phyloP scores from a whole-genome alignment of 2,113 vertebrate genomes.

The Bagarius yarrelli region DNA sequence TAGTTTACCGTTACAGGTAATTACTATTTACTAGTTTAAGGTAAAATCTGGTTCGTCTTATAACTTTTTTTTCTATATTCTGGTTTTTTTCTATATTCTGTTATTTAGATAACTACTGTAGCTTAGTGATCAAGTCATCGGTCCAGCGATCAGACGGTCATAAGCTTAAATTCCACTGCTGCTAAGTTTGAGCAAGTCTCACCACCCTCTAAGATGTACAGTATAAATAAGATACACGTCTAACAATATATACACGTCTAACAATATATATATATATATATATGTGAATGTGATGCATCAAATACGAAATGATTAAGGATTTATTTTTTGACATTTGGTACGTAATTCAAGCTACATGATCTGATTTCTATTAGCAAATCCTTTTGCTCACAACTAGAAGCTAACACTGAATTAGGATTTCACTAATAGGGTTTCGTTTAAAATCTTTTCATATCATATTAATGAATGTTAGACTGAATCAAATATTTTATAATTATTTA shows the following conservation, averaged over 20 bases:
- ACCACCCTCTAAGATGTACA: no score
- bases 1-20: background rate
- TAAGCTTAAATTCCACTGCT: no score
- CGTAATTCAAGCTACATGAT: background rate
- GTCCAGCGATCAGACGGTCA: no score
- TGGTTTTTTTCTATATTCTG: no score
- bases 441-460: background rate
- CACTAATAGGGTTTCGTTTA: background rate
- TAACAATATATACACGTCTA: no score
- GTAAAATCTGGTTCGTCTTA: background rate
- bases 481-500: background rate
- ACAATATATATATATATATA: no score
- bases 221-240: no score
- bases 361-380: background rate
- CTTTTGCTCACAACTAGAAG: background rate
- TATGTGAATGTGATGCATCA: background rate
- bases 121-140: no score
- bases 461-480: background rate
- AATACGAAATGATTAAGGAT: background rate
- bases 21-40: background rate
- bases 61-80: background rate
- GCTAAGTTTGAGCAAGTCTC: no score
- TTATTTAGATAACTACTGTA: no score
- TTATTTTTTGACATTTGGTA: background rate
- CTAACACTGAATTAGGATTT: background rate